These are phyloP conservation scores for Numenius arquata DNA, from an alignment of 2,113 vertebrate genomes.

Conservation along the genomic window DNA sequence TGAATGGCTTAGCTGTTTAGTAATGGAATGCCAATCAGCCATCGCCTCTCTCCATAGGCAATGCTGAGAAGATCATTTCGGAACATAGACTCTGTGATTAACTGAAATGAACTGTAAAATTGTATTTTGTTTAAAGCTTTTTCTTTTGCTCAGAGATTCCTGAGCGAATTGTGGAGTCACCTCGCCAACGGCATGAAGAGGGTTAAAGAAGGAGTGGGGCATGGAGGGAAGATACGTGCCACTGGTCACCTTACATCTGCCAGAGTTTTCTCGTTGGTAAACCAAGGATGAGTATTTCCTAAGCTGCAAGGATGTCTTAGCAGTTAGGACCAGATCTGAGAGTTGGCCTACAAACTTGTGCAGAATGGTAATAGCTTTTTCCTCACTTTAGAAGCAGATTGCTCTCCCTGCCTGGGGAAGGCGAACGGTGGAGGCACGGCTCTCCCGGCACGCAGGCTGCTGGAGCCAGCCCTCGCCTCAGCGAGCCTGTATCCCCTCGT, in stretches of 20 bases:
- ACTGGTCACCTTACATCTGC: background rate
- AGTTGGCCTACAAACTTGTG: background rate
- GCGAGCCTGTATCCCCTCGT: rapidly evolving
- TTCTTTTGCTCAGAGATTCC: background rate
- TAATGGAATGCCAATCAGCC: conserved; percentile 59
- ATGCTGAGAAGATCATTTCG: conserved; percentile 45
- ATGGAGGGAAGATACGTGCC: background rate
- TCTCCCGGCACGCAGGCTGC: background rate
- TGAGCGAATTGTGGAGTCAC: rapidly evolving
- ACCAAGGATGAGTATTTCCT: background rate
- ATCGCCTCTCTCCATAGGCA: conserved; percentile 43
- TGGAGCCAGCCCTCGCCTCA: background rate
- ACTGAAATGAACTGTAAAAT: conserved; percentile 79
- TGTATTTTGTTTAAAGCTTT: conserved; percentile 72
- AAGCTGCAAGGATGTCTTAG: background rate
- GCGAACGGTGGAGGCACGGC: rapidly evolving
- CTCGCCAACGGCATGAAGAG: rapidly evolving
- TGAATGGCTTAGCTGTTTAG: conserved; percentile 48
- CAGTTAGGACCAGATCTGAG: background rate
- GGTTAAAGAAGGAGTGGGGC: background rate
- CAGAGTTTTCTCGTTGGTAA: background rate
- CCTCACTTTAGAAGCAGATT: background rate
- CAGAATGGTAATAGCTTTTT: background rate
- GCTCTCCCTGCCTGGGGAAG: background rate
- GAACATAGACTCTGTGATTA: conserved; percentile 67